These are phyloP conservation scores for Tiliacea aurago DNA, from an alignment of 2,888 invertebrate genomes.

Conservation along the genomic window DNA sequence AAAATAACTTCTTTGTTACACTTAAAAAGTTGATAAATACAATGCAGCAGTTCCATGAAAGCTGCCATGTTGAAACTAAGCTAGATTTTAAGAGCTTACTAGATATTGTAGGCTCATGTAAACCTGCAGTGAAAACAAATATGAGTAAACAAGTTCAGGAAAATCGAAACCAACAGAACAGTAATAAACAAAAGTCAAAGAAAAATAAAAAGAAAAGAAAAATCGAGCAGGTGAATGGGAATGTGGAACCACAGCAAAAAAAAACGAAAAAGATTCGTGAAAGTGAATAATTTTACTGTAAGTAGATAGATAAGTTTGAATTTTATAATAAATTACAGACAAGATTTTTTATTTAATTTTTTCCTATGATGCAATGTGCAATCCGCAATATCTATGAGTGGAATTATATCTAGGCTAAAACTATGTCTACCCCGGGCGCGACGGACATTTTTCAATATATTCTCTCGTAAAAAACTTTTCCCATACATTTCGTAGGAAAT, in stretches of 20 bases:
- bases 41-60: conserved; percentile 87
- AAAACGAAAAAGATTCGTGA: conserved; percentile 73
- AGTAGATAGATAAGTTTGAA: conserved; percentile 35
- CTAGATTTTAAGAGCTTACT: conserved; percentile 79
- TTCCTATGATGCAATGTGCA: background rate
- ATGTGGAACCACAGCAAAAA: conserved; percentile 74
- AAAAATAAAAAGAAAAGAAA: conserved; percentile 83
- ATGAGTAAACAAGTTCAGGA: conserved; percentile 65
- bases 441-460: background rate
- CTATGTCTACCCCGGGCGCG: background rate
- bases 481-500: too few relatives aligned
- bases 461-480: too few relatives aligned
- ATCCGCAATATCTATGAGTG: background rate
- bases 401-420: background rate
- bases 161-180: conserved; percentile 66
- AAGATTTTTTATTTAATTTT: conserved; percentile 3
- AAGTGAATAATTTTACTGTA: conserved; percentile 66
- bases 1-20: conserved; percentile 90
- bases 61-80: conserved; percentile 77
- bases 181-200: conserved; percentile 68
- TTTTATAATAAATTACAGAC: conserved; percentile 54
- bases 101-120: conserved; percentile 75
- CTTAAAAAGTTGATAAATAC: conserved; percentile 89
- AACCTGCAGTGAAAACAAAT: conserved; percentile 74
- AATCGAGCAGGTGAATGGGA: conserved; percentile 75